phyloP scores from a whole-genome alignment of 2,888 invertebrate genomes.

The Galeopsomyia nigrocyanea region DNA sequence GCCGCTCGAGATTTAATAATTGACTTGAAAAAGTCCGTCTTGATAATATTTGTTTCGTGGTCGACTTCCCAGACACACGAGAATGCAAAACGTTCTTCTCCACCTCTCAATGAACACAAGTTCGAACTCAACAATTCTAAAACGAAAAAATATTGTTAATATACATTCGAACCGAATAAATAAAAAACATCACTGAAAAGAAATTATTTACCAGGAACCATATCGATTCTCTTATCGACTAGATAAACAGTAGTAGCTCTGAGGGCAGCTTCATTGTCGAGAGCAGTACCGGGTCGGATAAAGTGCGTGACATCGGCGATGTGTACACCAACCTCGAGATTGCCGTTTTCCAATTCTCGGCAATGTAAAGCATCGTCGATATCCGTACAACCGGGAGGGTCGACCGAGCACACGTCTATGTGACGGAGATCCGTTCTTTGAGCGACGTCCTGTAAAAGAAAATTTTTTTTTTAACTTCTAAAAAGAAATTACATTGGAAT shows the following conservation, averaged over 20 bases:
- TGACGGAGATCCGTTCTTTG: constrained; percentile 88
- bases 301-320: constrained; percentile 99
- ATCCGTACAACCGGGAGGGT: constrained; percentile 98
- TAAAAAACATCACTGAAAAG: background rate
- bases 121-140: constrained; percentile 92
- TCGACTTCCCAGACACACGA: constrained; percentile 96
- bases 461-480: background rate
- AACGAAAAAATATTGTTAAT: background rate
- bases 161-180: background rate
- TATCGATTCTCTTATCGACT: constrained; percentile 92
- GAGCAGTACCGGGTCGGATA: constrained; percentile 90
- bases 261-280: constrained; percentile 93
- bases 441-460: constrained; percentile 76
- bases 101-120: constrained; percentile 92
- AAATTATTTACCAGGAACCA: constrained; percentile 75
- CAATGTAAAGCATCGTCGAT: constrained; percentile 99
- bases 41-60: constrained; percentile 83
- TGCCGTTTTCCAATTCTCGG: constrained; percentile 78
- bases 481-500: background rate
- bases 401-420: constrained; percentile 92
- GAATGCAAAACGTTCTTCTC: constrained; percentile 94
- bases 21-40: constrained; percentile 90
- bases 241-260: constrained; percentile 97
- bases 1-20: constrained; percentile 92
- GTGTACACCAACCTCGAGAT: constrained; percentile 93